These are phyloP conservation scores for Decapterus maruadsi DNA, from an alignment of 2,797 vertebrate genomes.

Conservation along the genomic window DNA sequence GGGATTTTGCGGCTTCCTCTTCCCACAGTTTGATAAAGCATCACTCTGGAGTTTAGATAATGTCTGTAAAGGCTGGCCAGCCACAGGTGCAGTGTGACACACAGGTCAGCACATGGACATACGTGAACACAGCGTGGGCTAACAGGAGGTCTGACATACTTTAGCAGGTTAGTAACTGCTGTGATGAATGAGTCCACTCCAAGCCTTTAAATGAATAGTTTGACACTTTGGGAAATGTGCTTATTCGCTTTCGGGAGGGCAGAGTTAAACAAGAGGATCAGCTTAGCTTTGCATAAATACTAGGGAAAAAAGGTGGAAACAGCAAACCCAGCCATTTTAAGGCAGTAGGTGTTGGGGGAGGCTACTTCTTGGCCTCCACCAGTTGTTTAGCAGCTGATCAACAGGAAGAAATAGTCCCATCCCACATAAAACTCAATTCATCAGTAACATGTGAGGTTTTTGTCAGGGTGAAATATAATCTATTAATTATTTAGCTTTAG, in stretches of 20 bases:
- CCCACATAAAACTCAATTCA: neutral
- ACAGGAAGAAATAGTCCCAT: neutral
- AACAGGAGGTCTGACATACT: slow-evolving; percentile 40
- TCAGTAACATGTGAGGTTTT: neutral
- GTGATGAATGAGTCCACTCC: slow-evolving; percentile 11
- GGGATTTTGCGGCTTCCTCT: slow-evolving; percentile 90
- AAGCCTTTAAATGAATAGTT: neutral
- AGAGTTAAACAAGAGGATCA: neutral
- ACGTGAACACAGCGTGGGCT: slow-evolving; percentile 47
- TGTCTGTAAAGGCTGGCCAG: slow-evolving; percentile 75
- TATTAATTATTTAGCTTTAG: neutral
- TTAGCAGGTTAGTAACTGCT: slow-evolving; percentile 32
- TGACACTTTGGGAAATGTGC: neutral
- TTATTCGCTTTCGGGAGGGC: neutral
- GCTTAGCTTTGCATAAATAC: slow-evolving; percentile 8
- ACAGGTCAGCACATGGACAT: slow-evolving; percentile 75
- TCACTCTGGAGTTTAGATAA: slow-evolving; percentile 85
- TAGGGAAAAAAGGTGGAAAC: neutral
- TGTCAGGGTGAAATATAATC: neutral
- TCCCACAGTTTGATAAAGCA: slow-evolving; percentile 90
- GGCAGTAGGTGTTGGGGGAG: too few relatives aligned
- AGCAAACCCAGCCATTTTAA: neutral
- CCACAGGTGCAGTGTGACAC: slow-evolving; percentile 85
- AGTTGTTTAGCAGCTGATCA: neutral
- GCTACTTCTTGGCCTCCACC: neutral